phyloP scores from a whole-genome alignment of 2,113 vertebrate species.

The Cepphus grylle region DNA sequence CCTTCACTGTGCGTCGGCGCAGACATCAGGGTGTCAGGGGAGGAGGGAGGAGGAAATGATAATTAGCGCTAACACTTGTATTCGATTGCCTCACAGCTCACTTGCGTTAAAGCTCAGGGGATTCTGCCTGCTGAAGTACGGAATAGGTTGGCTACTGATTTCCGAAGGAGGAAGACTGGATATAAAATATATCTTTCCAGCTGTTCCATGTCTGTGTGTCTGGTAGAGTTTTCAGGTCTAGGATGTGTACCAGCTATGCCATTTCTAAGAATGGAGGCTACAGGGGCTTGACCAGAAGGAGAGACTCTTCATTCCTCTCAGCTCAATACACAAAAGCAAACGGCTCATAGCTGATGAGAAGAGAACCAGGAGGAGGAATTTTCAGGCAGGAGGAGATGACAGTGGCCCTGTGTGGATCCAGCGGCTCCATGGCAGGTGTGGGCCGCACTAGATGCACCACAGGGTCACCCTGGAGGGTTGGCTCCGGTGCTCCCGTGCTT shows the following conservation, averaged over 20 bases:
- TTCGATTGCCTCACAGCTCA: neutral
- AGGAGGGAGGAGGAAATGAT: neutral
- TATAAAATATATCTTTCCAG: neutral
- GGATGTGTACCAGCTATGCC: neutral
- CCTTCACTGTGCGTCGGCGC: fast-evolving
- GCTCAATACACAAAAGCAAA: neutral
- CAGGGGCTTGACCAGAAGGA: neutral
- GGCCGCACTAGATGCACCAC: neutral
- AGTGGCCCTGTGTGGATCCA: neutral
- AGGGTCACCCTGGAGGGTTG: neutral
- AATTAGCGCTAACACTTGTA: neutral
- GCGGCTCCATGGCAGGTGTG: neutral
- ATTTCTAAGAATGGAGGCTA: neutral
- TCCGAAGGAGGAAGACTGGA: neutral
- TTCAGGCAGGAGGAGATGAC: neutral
- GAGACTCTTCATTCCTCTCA: neutral
- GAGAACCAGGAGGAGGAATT: neutral
- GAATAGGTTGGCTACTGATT: neutral
- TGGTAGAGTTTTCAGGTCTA: neutral
- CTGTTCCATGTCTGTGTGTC: fast-evolving
- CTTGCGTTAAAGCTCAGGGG: neutral
- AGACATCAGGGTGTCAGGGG: neutral
- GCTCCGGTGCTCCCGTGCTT: neutral
- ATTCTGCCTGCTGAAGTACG: neutral
- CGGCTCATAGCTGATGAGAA: neutral